Base-by-base conservation (phyloP, 1,140 invertebrate species). In the Anastrepha ludens region DNA sequence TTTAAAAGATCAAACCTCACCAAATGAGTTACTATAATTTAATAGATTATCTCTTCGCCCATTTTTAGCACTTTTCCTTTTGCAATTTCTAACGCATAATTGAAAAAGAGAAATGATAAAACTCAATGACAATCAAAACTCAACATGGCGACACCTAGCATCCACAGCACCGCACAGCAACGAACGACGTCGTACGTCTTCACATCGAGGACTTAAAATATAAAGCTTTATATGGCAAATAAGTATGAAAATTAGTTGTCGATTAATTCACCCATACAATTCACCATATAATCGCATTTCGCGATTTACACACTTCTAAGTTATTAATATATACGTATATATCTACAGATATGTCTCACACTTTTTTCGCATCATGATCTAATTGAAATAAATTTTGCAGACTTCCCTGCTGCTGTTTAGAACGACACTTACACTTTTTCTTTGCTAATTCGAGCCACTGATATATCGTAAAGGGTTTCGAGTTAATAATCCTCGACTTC, bases 131-230 rank as follows among this genome's bases (percentile, higher is more conserved):
- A 86, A 60, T 62, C 29, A 41, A 29, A 86, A 60, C 39, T 58
- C 58, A 86, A 62, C 29, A 60, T 86, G 58, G 58, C 58, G 58
- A 86, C 85, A 62, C 44, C 62, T 86, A 60, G 50, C 44, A 62
- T 65, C 85, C 85, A 86, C 85, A n/a, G 85, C 85, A 62, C 58
- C 85, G 50, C 39, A 85, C 81, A 85, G 81, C 50, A 50, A 62
- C 58, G 29, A 86, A 55, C 44, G 17, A 55, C 17, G 29, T 62
- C 85, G 85, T 62, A 60, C 58, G 85, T 65, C 74, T 50, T 58
- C 47, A 81, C 11, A 81, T 81, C 17, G 74, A 81, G 47, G 74
- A 81, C 47, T 50, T 55, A 5, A 81, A 47, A 81, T 29, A 29
- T 74, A 74, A 81, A 17, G 55, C 74, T 81, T 81, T 81, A 81